Evolutionary conservation across 1,140 invertebrate genomes (phyloP).

Genomic region (Chironomus tepperi): DNA sequence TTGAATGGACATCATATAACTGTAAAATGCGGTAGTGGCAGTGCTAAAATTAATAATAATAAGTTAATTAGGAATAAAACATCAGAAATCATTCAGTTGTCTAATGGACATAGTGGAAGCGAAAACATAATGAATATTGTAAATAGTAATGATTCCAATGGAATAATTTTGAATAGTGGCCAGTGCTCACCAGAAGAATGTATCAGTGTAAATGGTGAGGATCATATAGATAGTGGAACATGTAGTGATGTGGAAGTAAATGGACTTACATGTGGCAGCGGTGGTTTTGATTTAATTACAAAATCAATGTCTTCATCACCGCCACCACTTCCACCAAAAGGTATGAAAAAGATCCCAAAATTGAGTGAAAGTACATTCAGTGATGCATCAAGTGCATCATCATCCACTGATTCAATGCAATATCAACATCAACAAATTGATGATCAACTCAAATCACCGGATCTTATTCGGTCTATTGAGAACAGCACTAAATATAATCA

Average conservation of each 20-base stretch:
- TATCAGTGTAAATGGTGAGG: constrained; percentile 35
- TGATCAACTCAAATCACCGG: not conserved
- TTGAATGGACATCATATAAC: not conserved
- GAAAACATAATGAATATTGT: constrained; percentile 31
- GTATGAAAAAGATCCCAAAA: constrained; percentile 42
- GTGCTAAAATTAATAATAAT: not conserved
- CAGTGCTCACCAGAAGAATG: constrained; percentile 56
- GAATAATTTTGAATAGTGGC: constrained; percentile 50
- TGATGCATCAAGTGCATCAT: constrained; percentile 16
- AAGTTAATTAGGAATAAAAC: not conserved
- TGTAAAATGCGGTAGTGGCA: not conserved
- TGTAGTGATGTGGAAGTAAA: constrained; percentile 66
- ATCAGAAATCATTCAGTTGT: not conserved
- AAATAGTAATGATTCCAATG: constrained; percentile 29
- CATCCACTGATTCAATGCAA: not conserved
- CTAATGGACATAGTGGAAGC: not conserved
- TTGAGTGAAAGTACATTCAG: constrained; percentile 42
- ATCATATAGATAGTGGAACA: constrained; percentile 70
- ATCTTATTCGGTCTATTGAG: not conserved
- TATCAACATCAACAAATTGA: constrained; percentile 23
- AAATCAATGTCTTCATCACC: constrained; percentile 42
- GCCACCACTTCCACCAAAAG: constrained; percentile 51
- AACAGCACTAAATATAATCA: not conserved
- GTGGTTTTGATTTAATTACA: not conserved
- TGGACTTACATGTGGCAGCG: not conserved